phyloP scores from a whole-genome alignment of 37 sponge, comb jelly and placozoan species.

The Ephydatia muelleri region DNA sequence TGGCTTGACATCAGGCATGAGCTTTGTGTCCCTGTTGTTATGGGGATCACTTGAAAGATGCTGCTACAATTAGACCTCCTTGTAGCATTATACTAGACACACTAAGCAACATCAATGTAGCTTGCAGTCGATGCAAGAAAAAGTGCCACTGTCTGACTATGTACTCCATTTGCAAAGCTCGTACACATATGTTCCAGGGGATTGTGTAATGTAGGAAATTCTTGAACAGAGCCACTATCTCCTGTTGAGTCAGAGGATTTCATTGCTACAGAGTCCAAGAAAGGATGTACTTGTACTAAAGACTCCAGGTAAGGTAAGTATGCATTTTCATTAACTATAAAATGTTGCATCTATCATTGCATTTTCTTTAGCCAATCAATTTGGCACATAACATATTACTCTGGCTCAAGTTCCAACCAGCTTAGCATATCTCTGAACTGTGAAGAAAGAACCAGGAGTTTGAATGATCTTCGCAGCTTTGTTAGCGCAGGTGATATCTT shows the following conservation, averaged over 20 bases:
- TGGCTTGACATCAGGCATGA: neutral
- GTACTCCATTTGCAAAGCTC: neutral
- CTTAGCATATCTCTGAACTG: neutral
- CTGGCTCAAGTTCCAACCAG: neutral
- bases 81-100: neutral
- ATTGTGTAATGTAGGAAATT: neutral
- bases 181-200: neutral
- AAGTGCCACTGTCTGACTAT: neutral
- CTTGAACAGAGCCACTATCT: neutral
- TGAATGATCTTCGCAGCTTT: neutral
- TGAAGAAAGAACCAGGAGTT: neutral
- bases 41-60: neutral
- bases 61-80: neutral
- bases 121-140: neutral
- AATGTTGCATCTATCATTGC: neutral
- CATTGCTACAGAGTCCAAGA: neutral
- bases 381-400: neutral
- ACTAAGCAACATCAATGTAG: neutral
- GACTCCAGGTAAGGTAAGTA: neutral
- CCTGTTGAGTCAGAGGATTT: neutral
- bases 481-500: neutral
- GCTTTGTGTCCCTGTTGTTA: neutral
- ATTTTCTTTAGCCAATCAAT: neutral
- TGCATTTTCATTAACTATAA: neutral
- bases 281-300: neutral